Evolutionary conservation across 2,113 vertebrate genomes (phyloP).

Genomic region (Melanocharis versteri): DNA sequence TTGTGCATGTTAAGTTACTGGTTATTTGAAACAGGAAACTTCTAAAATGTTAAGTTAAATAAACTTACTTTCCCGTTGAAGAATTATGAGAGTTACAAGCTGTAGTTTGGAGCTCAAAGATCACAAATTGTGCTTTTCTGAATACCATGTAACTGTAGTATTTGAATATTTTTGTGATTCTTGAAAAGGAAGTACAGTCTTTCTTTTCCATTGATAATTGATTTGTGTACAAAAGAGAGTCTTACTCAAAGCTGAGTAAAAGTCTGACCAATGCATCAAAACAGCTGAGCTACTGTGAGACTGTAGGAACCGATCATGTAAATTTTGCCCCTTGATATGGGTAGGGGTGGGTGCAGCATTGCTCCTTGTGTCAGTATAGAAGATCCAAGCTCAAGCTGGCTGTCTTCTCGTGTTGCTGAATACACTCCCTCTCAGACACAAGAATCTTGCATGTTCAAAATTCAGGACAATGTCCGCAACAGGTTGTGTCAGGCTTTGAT

Average conservation of each 20-base stretch:
- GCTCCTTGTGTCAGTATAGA: neutral
- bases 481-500: neutral
- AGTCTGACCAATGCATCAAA: neutral
- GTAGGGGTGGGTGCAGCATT: neutral
- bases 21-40: neutral
- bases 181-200: neutral
- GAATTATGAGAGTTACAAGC: neutral
- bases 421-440: neutral
- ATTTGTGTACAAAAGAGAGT: neutral
- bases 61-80: neutral
- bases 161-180: neutral
- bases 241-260: neutral
- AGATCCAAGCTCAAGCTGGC: neutral
- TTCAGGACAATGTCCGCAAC: neutral
- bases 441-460: neutral
- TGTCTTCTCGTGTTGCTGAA: neutral
- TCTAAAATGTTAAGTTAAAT: neutral
- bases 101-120: neutral
- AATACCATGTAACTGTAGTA: neutral
- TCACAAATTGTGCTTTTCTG: neutral
- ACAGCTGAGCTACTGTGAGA: neutral
- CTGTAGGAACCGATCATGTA: neutral
- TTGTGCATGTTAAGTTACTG: neutral
- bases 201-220: neutral
- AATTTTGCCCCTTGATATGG: neutral